phyloP scores from a whole-genome alignment of 2,888 invertebrate species.

The Trissolcus japonicus region DNA sequence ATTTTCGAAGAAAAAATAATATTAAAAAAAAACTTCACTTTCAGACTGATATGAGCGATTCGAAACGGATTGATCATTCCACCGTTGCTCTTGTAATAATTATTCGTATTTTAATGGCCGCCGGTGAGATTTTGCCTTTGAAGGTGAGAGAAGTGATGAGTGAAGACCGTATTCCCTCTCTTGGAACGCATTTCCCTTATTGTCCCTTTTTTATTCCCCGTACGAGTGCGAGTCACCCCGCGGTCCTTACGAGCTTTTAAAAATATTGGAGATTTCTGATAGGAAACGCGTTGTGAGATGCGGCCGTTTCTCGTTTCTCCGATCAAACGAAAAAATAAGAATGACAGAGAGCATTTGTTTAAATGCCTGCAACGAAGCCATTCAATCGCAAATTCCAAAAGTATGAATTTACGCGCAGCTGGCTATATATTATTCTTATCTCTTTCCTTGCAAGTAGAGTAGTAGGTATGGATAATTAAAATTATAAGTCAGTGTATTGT shows the following conservation, averaged over 20 bases:
- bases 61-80: slow-evolving; percentile 73
- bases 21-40: slow-evolving; percentile 8
- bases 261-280: slow-evolving; percentile 76
- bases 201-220: slow-evolving; percentile 47
- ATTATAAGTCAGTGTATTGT: slow-evolving; percentile 25
- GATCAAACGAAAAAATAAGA: slow-evolving; percentile 63
- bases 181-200: slow-evolving; percentile 55
- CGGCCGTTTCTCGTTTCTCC: slow-evolving; percentile 60
- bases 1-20: not conserved
- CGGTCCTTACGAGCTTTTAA: slow-evolving; percentile 72
- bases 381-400: slow-evolving; percentile 73
- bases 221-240: slow-evolving; percentile 52
- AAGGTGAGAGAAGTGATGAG: slow-evolving; percentile 64
- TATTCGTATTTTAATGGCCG: slow-evolving; percentile 76
- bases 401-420: slow-evolving; percentile 33
- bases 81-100: slow-evolving; percentile 75
- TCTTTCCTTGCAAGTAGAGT: slow-evolving; percentile 24
- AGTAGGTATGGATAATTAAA: slow-evolving; percentile 28
- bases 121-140: slow-evolving; percentile 71
- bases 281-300: slow-evolving; percentile 64
- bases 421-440: slow-evolving; percentile 34
- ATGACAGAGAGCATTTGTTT: slow-evolving; percentile 57
- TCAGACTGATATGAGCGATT: slow-evolving; percentile 70
- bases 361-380: slow-evolving; percentile 73
- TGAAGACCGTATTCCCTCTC: slow-evolving; percentile 61